Base-by-base conservation (phyloP, 2,888 invertebrate species). In the Campaea margaritaria region DNA sequence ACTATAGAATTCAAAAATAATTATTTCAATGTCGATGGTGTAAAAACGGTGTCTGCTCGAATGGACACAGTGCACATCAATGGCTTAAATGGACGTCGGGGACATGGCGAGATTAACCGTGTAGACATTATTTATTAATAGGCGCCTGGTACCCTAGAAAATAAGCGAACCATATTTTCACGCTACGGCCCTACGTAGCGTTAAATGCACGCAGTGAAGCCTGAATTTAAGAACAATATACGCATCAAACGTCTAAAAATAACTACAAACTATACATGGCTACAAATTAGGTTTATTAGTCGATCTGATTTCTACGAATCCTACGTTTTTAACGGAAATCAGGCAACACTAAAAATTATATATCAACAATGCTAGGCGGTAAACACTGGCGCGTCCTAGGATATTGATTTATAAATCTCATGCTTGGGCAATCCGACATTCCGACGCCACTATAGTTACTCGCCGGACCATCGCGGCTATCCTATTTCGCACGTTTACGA, bases 121-220 rank as follows among this genome's bases (percentile, higher is more conserved):
- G 81, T 80, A 83, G 81, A 81, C 81, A 83, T 85, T 83, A 83
- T 82, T 86, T 91, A 91, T 87, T 84, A 85, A 86, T 91, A 91
- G 88, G 78, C 74, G 76, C 83, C 78, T 83, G 84, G 79, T 85
- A 86, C 79, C 89, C 91, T 85, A 91, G 82, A 90, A 89, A 89
- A 82, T 87, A 82, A 91, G 69, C 80, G 78, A 76, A 86, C 86
- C 91, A 86, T 86, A 74, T 72, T 82, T 85, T 85, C 75, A 86
- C 83, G 87, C 85, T 79, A 81, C 78, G 75, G 79, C 75, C 77
- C 79, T 86, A 79, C 70, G 81, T 87, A 86, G 82, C 89, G 87
- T 85, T 76, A 83, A 86, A 86, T 82, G 75, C 70, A 83, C 73
- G 79, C 86, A 81, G 69, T 75, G 83, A 85, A 86, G 87, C 87